A percentile compares a stretch with the other conserved stretches of the same genome.
These are phyloP conservation scores for Neosilurus hyrtlii DNA, from an alignment of 2,797 vertebrate species.

Conservation along the genomic window DNA sequence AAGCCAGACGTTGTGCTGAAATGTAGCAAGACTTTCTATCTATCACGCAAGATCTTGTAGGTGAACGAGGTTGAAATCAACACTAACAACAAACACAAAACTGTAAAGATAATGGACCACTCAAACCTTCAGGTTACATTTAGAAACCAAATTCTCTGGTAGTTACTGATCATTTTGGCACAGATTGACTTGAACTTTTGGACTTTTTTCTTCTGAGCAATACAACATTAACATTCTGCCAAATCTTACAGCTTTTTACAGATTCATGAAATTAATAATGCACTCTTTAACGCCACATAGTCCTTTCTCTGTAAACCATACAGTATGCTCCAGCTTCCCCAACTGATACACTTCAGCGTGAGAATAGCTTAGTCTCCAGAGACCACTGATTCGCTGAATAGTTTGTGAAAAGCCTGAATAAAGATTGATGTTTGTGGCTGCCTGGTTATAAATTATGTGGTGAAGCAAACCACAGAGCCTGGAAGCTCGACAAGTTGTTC, in stretches of 20 bases:
- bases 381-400: neutral
- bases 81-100: neutral
- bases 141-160: neutral
- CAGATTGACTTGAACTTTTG: slow-evolving; percentile 30
- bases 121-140: neutral
- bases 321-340: neutral
- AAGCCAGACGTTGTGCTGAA: neutral
- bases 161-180: neutral
- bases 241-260: slow-evolving; percentile 1
- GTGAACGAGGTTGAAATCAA: neutral
- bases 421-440: neutral
- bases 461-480: neutral
- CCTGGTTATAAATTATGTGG: neutral
- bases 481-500: slow-evolving; percentile 3
- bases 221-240: neutral
- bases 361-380: neutral
- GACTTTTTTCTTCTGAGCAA: neutral
- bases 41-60: neutral
- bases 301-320: neutral
- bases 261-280: slow-evolving; percentile 6
- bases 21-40: neutral
- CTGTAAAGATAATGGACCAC: too few species aligned
- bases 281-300: neutral
- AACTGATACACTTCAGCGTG: neutral
- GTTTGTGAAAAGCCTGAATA: slow-evolving; percentile 3